A percentile compares a stretch with the other conserved stretches of the same genome.
Evolutionary conservation across 2,888 invertebrate species (phyloP).

Genomic region (Chymomyza amoena): DNA sequence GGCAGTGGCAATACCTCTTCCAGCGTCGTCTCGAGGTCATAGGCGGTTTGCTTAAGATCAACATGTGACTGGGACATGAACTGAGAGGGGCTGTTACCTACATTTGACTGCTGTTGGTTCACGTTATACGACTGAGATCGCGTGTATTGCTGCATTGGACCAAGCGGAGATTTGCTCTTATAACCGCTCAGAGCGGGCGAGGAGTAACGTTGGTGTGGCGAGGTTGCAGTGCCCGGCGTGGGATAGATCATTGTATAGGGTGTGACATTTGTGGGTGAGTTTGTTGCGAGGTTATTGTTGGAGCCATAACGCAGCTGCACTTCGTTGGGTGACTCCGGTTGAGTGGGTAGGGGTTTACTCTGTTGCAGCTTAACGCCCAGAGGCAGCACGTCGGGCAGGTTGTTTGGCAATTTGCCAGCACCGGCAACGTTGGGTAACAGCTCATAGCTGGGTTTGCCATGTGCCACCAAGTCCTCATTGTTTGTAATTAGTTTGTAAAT

Average conservation of each 20-base stretch:
- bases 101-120: constrained; percentile 60
- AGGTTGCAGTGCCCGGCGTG: constrained; percentile 28
- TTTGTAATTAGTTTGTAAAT: constrained; percentile 88
- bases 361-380: constrained; percentile 80
- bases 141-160: constrained; percentile 57
- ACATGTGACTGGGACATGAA: constrained; percentile 78
- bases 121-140: constrained; percentile 77
- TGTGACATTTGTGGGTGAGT: constrained; percentile 50
- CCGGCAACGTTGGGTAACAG: constrained; percentile 44
- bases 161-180: constrained; percentile 44
- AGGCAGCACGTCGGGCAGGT: constrained; percentile 81
- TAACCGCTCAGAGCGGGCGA: constrained; percentile 67
- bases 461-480: constrained; percentile 79
- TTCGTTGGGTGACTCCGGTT: constrained; percentile 56
- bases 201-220: constrained; percentile 67
- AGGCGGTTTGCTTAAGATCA: constrained; percentile 77
- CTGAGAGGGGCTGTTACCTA: constrained; percentile 61
- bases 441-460: constrained; percentile 64
- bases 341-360: constrained; percentile 43
- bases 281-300: constrained; percentile 72
- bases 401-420: constrained; percentile 75
- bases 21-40: constrained; percentile 75
- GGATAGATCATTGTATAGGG: constrained; percentile 59
- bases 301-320: constrained; percentile 75
- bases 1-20: constrained; percentile 63